Conservation (phyloP, 37 sponge, comb jelly and placozoan genomes). For the Eunapius fragilis region DNA sequence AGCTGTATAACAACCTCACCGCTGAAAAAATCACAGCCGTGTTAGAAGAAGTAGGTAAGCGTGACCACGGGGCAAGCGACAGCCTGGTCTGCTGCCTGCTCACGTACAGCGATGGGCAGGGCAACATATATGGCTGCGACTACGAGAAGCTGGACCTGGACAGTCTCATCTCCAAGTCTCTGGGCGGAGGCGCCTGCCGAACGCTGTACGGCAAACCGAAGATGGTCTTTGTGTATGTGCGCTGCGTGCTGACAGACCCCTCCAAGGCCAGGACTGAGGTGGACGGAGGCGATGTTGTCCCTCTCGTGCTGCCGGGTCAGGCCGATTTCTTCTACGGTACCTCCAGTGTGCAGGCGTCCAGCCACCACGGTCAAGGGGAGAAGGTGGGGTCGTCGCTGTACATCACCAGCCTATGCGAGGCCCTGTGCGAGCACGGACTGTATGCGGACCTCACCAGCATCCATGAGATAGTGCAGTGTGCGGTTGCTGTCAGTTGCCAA, state of each 20-base stretch:
- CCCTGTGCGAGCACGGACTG: background rate
- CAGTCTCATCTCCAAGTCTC: slow-evolving; percentile 18
- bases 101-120: slow-evolving; percentile 65
- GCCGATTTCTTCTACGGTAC: slow-evolving; percentile 66
- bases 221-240: slow-evolving; percentile 66
- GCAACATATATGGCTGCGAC: slow-evolving; percentile 70
- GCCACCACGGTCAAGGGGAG: background rate
- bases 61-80: slow-evolving; percentile 56
- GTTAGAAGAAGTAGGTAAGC: slow-evolving; percentile 17
- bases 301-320: slow-evolving; percentile 22
- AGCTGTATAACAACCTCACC: slow-evolving; percentile 34
- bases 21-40: slow-evolving; percentile 27
- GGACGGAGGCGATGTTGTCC: background rate
- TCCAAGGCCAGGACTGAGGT: background rate
- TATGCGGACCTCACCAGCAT: slow-evolving; percentile 15
- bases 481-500: background rate
- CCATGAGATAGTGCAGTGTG: background rate
- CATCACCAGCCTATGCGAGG: slow-evolving; percentile 39
- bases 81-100: slow-evolving; percentile 87
- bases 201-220: slow-evolving; percentile 80
- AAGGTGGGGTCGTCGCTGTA: slow-evolving; percentile 51
- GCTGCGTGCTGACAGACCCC: slow-evolving; percentile 6
- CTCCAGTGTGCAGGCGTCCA: slow-evolving; percentile 2
- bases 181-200: slow-evolving; percentile 30
- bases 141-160: slow-evolving; percentile 31